These are phyloP conservation scores for Andrena minutula DNA, from an alignment of 2,888 invertebrate species.

Conservation along the genomic window DNA sequence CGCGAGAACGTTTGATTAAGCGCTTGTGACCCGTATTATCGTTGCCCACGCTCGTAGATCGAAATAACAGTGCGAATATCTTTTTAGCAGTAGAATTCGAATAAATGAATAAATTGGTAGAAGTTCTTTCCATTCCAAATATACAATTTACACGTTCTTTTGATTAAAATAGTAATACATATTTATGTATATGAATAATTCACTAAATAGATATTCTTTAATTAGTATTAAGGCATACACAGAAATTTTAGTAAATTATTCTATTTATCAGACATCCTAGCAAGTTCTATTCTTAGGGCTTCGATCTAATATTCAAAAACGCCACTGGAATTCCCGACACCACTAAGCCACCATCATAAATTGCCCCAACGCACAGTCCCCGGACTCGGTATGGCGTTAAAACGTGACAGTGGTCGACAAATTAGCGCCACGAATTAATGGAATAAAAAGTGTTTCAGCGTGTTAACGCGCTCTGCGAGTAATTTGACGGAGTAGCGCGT, in stretches of 20 bases:
- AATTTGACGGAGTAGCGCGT: neutral
- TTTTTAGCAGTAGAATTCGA: neutral
- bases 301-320: constrained; percentile 5
- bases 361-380: constrained; percentile 8
- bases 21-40: constrained; percentile 27
- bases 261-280: neutral
- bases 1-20: constrained; percentile 41
- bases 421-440: neutral
- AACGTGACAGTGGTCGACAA: neutral
- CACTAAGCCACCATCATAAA: constrained; percentile 11
- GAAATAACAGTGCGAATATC: neutral
- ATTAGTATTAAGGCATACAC: neutral
- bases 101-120: neutral
- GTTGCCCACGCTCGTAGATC: neutral
- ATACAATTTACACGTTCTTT: neutral
- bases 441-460: constrained; percentile 1
- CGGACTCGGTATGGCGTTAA: neutral
- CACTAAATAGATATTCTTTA: neutral
- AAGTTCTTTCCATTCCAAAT: neutral
- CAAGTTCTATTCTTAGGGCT: neutral
- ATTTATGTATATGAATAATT: neutral
- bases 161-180: no score
- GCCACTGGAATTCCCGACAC: neutral
- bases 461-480: neutral
- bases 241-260: neutral